Conservation (phyloP, 2,113 vertebrate genomes). For the Papio anubis region DNA sequence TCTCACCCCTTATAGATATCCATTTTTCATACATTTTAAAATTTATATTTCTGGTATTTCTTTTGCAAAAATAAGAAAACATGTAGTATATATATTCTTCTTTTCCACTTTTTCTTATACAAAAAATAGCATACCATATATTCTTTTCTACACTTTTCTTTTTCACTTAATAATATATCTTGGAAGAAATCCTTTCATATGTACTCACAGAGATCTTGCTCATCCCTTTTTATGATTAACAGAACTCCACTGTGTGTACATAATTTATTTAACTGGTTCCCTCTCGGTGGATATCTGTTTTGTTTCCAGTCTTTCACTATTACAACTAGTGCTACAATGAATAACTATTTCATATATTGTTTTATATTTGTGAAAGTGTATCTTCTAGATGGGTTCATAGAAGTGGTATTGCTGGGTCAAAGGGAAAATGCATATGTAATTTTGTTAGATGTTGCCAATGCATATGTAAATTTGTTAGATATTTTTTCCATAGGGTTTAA, state of each 20-base stretch:
- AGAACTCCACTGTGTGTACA: neutral
- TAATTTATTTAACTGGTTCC: neutral
- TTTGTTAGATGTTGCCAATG: neutral
- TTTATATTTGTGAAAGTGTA: neutral
- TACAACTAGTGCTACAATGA: neutral
- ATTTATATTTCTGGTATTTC: neutral
- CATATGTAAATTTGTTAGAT: neutral
- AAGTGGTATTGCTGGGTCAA: neutral
- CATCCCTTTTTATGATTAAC: neutral
- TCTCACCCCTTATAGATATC: neutral
- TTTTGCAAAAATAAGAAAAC: neutral
- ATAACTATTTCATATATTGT: neutral
- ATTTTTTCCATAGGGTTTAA: neutral
- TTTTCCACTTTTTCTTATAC: neutral
- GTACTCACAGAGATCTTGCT: neutral
- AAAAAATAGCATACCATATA: neutral
- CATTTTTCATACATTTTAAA: neutral
- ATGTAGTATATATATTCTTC: neutral
- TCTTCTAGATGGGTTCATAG: neutral
- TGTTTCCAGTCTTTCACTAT: neutral
- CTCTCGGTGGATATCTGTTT: neutral
- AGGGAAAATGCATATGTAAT: neutral
- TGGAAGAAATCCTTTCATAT: neutral
- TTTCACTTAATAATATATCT: neutral
- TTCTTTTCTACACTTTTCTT: neutral